phyloP scores from a whole-genome alignment of 2,113 vertebrate genomes.

The Carettochelys insculpta region DNA sequence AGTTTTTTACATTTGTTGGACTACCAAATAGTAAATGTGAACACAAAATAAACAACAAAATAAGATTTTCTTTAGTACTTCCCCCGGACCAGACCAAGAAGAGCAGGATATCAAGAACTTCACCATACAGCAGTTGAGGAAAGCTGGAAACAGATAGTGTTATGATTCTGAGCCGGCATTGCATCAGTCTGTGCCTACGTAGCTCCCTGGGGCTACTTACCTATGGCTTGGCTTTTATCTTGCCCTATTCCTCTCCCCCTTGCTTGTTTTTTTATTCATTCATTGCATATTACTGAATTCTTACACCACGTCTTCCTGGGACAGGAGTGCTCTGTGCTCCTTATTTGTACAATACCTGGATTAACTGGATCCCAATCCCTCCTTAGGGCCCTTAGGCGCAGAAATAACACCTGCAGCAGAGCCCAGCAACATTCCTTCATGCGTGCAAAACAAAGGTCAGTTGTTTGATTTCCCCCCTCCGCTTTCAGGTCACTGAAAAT shows the following conservation, averaged over 20 bases:
- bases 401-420: neutral
- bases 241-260: neutral
- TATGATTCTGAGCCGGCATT: neutral
- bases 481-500: neutral
- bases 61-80: neutral
- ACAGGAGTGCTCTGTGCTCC: neutral
- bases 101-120: neutral
- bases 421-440: neutral
- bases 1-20: conserved; percentile 32
- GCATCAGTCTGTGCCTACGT: neutral
- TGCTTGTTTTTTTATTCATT: neutral
- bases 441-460: neutral
- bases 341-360: neutral
- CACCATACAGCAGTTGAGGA: neutral
- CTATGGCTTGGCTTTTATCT: neutral
- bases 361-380: neutral
- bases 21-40: conserved; percentile 13
- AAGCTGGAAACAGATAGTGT: neutral
- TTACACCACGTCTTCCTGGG: neutral
- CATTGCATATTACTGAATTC: conserved; percentile 1
- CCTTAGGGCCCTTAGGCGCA: neutral
- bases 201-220: neutral
- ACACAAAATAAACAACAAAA: neutral
- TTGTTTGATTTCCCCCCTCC: neutral
- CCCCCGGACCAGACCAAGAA: neutral